Evolutionary conservation across 2,888 invertebrate genomes (phyloP), one percentile per base, ranked within the genome.

Genomic region (Stenichneumon culpator): DNA sequence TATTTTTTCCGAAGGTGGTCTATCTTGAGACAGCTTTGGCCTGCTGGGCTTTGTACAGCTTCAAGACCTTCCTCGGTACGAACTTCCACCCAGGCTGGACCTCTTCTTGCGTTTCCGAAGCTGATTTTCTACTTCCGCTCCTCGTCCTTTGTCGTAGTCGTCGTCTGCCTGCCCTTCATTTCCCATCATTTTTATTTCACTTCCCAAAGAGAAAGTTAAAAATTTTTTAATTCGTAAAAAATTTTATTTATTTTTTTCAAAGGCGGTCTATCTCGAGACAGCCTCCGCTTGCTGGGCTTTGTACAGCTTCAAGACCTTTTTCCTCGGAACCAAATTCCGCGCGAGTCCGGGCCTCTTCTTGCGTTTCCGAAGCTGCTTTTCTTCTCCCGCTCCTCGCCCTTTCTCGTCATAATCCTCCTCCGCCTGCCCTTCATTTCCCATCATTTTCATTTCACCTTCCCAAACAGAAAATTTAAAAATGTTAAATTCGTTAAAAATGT

Each of bases 11-110:
- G 3, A 28, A 28, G 0, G 3, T 3, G 28, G 28, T 28, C 28
- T 92, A 93, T 92, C 93, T 93, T 87, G 89, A 89, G 88, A 93
- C 89, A 73, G 93, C 89, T 87, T 94, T 95, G 86, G 94, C 92
- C 94, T 96, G 96, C 92, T 96, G 96, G 88, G 95, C 95, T 93
- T 96, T 96, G 93, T 96, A 97, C 94, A 96, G 96, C 94, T 97
- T 97, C 94, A 98, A 95, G 11, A 98, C 97, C 92, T 98, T 98
- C 28, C 98, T 97, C 9, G 98, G 98, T 60, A 97, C 95, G 74
- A 98, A 93, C 3, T 95, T 95, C 91, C 97, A 96, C 52, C 95
- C 19, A 98, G 94, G 0, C 98, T 98, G 65, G 97, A 97, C 77
- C 98, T 94, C 91, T 97, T 97, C 92, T 96, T 96, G 75, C 94